These are phyloP conservation scores for Tenualosa ilisha DNA, from an alignment of 2,797 vertebrate species.

Conservation along the genomic window DNA sequence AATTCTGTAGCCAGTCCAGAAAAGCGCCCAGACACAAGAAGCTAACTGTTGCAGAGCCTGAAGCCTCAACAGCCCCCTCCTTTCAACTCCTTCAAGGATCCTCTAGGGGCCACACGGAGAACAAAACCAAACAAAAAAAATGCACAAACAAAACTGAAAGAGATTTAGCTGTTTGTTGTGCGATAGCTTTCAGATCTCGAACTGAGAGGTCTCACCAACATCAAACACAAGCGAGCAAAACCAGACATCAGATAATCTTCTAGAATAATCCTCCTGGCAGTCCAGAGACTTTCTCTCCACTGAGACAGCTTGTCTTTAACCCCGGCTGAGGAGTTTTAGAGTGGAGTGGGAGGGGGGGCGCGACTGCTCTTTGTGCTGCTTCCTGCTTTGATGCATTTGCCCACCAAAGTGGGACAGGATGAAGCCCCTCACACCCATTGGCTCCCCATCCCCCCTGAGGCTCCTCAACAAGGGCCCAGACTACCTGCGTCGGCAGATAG, in stretches of 20 bases:
- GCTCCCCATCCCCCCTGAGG: conserved; percentile 81
- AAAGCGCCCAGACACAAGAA: conserved; percentile 58
- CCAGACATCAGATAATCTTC: neutral
- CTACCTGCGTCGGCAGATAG: conserved; percentile 79
- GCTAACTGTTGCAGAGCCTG: conserved; percentile 65
- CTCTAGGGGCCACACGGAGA: neutral
- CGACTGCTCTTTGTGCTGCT: conserved; percentile 36
- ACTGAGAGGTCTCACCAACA: neutral
- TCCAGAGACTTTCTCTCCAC: neutral
- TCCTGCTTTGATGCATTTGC: conserved; percentile 66
- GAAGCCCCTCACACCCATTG: conserved; percentile 79
- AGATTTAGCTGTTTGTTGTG: conserved; percentile 6
- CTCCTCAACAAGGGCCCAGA: conserved; percentile 83
- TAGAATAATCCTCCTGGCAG: neutral
- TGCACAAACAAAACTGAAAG: neutral
- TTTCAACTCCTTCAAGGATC: neutral
- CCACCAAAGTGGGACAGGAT: conserved; percentile 61
- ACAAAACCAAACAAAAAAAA: neutral
- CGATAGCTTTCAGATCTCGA: neutral
- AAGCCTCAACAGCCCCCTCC: neutral
- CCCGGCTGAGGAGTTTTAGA: neutral
- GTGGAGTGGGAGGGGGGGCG: conserved; percentile 9
- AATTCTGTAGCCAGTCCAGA: conserved; percentile 63
- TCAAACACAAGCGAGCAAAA: neutral
- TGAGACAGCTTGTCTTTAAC: neutral